Base-by-base conservation (phyloP, 2,888 invertebrate species). In the Drosophila formosana region DNA sequence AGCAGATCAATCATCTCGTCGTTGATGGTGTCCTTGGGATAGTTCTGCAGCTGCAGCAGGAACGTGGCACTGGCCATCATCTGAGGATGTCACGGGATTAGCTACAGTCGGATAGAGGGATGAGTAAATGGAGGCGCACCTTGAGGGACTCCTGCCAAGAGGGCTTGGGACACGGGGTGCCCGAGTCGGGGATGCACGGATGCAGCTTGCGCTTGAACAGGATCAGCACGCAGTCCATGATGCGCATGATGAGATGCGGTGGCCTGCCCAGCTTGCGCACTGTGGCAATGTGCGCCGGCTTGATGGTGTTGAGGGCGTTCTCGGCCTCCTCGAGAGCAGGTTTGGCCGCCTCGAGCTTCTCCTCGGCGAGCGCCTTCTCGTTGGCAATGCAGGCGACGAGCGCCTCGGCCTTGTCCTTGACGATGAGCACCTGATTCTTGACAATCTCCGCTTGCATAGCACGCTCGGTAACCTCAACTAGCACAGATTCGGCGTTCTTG, bases 11-110 rank as follows among this genome's bases (percentile, higher is more conserved):
- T 97, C 95, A 98, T 98, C 93, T 99, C 99, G 89, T 97, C 98
- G 91, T 98, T 99, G 70, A 99, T 98, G 7, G 97, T 97, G 90
- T 98, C 98, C 93, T 98, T 98, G 0, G 98, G 98, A 91, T 98
- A 99, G 90, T 97, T 98, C 93, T 98, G 97, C 18, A 99, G 93
- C 90, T 97, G 97, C 4, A 97, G 93, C 45, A 98, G 93, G 91
- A 99, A 99, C 9, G 98, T 98, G 1, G 98, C 96, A 80, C 97
- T 97, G 0, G 98, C 97, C 98, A 99, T 98, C 95, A 99, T 96
- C 95, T 97, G 8, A 1, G 25, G 45, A 34, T 13, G 5, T 1
- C 23, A 47, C 13, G 30, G 3, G 0, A 28, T 37, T 37, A 37
- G 37, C n/a, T 37, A 5, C 2, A 37, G 4, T 11, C n/a, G 30